phyloP scores from a whole-genome alignment of 2,113 vertebrate species.

The Bungarus multicinctus region DNA sequence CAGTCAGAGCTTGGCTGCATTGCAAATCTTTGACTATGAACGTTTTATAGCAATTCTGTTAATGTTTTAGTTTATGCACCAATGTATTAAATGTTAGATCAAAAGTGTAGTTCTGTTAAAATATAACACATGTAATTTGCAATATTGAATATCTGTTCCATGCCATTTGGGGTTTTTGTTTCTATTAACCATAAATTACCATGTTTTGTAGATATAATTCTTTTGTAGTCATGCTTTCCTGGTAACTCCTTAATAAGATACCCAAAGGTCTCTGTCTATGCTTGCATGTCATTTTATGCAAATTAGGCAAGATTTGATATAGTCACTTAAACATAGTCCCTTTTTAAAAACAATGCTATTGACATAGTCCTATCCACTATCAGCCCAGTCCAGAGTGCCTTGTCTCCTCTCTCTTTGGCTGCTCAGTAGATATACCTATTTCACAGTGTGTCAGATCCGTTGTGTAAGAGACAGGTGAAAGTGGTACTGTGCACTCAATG shows the following conservation, averaged over 20 bases:
- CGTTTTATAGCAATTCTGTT: conserved; percentile 47
- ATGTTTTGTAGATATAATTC: conserved; percentile 19
- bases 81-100: conserved; percentile 43
- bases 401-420: background rate
- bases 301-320: conserved; percentile 30
- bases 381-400: background rate
- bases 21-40: conserved; percentile 50
- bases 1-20: conserved; percentile 35
- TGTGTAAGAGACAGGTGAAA: background rate
- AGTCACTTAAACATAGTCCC: conserved; percentile 23
- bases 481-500: background rate
- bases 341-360: background rate
- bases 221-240: background rate
- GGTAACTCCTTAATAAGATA: conserved; percentile 36
- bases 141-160: conserved; percentile 58
- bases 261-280: conserved; percentile 1
- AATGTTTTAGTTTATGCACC: conserved; percentile 56
- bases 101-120: conserved; percentile 58
- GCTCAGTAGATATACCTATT: background rate
- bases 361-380: background rate
- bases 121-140: conserved; percentile 57
- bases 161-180: conserved; percentile 58
- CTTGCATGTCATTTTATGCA: conserved; percentile 20
- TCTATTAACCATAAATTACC: conserved; percentile 26
- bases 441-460: background rate